A percentile compares a stretch with the other conserved stretches of the same genome.
Conservation (phyloP, 1,140 invertebrate species). For the Melipona quadrifasciata region DNA sequence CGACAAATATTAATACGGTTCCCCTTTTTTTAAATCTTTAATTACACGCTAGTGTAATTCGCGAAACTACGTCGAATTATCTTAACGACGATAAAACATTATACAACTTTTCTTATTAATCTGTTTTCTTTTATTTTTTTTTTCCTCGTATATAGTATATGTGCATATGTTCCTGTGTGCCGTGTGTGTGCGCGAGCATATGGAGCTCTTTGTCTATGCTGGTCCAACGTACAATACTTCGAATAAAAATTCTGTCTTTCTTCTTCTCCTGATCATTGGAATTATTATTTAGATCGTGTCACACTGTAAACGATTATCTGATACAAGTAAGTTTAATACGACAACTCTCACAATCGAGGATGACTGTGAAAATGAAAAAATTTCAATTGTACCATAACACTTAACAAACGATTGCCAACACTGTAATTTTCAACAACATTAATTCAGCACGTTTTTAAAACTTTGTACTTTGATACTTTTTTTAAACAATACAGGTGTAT, state of each 20-base stretch:
- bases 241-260: slow-evolving; percentile 5
- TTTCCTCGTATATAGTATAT: slow-evolving; percentile 1
- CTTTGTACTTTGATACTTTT: not conserved
- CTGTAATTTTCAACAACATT: not conserved
- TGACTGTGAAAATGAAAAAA: not conserved
- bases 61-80: slow-evolving; percentile 49
- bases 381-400: not conserved
- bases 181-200: not conserved
- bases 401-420: not conserved
- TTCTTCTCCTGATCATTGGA: not conserved
- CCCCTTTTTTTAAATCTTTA: not conserved
- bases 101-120: slow-evolving; percentile 57
- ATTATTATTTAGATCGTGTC: not conserved
- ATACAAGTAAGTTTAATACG: not conserved
- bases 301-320: not conserved
- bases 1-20: slow-evolving; percentile 36
- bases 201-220: slow-evolving; percentile 7
- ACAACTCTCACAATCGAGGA: not conserved
- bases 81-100: slow-evolving; percentile 62
- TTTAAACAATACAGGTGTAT: too few species aligned
- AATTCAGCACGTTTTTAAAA: not conserved
- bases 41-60: slow-evolving; percentile 27
- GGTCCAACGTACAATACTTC: slow-evolving; percentile 13
- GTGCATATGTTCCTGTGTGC: slow-evolving; percentile 1
- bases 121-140: slow-evolving; percentile 5